phyloP scores from a whole-genome alignment of 1,140 invertebrate species.

The Coptotermes formosanus region DNA sequence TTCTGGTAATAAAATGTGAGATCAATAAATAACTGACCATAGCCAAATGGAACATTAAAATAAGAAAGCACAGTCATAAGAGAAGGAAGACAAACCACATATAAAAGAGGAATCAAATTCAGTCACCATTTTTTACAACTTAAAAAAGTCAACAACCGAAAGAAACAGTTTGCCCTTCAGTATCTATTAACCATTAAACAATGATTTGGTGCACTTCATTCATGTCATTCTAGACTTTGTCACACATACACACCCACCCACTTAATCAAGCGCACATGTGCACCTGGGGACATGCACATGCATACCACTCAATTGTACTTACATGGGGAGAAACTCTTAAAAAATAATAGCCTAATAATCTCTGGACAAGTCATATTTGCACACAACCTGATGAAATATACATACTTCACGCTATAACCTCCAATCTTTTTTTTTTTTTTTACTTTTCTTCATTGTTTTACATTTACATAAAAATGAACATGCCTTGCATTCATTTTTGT shows the following conservation, averaged over 20 bases:
- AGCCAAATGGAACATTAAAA: background rate
- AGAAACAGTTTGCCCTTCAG: background rate
- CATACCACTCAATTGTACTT: background rate
- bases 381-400: conserved; percentile 20
- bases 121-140: background rate
- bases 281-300: background rate
- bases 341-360: conserved; percentile 15
- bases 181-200: background rate
- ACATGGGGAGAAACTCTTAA: background rate
- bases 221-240: too few relatives aligned
- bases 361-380: background rate
- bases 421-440: background rate
- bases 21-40: conserved; percentile 8
- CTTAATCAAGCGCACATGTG: background rate
- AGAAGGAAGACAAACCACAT: background rate
- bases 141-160: background rate
- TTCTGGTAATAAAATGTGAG: background rate
- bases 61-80: background rate
- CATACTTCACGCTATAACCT: background rate
- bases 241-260: background rate
- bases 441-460: background rate
- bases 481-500: conserved; percentile 30
- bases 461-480: conserved; percentile 32
- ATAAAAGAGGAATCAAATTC: background rate
- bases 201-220: too few relatives aligned